These are phyloP conservation scores for Tragulus kanchil DNA, from an alignment of 2,113 vertebrate genomes.

Conservation along the genomic window DNA sequence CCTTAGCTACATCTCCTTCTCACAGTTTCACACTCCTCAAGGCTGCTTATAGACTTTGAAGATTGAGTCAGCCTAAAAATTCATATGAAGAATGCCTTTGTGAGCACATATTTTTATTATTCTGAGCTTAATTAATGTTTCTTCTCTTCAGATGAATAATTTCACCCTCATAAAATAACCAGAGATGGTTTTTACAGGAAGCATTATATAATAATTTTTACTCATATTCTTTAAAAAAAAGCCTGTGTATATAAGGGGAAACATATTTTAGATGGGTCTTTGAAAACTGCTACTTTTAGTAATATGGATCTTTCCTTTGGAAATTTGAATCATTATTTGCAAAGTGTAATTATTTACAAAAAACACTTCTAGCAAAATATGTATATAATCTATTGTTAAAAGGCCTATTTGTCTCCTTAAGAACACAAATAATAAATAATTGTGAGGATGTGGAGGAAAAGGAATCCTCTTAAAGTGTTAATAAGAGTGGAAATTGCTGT, in stretches of 20 bases:
- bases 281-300: constrained; percentile 15
- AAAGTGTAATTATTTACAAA: neutral
- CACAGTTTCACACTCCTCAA: neutral
- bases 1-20: neutral
- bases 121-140: neutral
- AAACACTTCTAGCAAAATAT: neutral
- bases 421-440: neutral
- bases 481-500: neutral
- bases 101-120: neutral
- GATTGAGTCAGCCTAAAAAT: neutral
- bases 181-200: neutral
- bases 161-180: neutral
- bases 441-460: neutral
- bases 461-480: neutral
- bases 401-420: neutral
- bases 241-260: neutral
- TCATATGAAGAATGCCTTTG: neutral
- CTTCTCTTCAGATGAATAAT: neutral
- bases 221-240: neutral
- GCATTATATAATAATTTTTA: neutral
- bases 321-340: constrained; percentile 38
- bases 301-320: neutral
- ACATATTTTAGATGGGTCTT: neutral
- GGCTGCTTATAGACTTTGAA: neutral
- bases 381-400: neutral